Percentiles rank a stretch among this genome's conserved stretches.
These are phyloP conservation scores for Pardosa pseudoannulata DNA, from an alignment of 2,888 invertebrate genomes.

Conservation along the genomic window DNA sequence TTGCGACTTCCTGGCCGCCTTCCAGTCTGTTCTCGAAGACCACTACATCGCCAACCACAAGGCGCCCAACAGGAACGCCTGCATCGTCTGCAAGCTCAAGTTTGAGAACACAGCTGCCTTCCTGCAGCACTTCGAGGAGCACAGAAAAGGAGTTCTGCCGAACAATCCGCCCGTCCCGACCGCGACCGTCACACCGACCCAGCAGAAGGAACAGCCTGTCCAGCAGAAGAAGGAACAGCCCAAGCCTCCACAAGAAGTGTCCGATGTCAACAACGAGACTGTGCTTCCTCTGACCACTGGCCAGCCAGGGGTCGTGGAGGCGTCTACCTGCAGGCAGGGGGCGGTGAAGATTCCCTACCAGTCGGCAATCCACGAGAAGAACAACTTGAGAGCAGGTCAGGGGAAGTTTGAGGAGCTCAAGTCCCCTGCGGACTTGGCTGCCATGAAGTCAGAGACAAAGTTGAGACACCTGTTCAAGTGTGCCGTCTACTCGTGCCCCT, in stretches of 20 bases:
- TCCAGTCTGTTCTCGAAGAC: constrained; percentile 54
- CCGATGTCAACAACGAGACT: too few relatives aligned
- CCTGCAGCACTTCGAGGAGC: constrained; percentile 56
- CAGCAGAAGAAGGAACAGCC: too few relatives aligned
- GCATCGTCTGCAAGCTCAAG: constrained; percentile 53
- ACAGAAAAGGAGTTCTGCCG: constrained; percentile 37
- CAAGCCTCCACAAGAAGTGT: too few relatives aligned
- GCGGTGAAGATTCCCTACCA: constrained; percentile 55
- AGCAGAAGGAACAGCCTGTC: too few relatives aligned
- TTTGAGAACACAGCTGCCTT: constrained; percentile 52
- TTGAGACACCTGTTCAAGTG: constrained; percentile 63
- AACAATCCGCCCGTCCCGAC: not conserved
- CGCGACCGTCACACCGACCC: too few relatives aligned
- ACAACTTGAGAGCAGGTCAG: constrained; percentile 2
- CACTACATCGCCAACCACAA: constrained; percentile 64
- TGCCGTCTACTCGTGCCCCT: constrained; percentile 34
- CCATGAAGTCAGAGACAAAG: constrained; percentile 33
- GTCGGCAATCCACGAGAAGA: constrained; percentile 44
- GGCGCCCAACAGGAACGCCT: constrained; percentile 53
- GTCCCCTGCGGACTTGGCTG: constrained; percentile 33
- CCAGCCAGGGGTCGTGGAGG: too few relatives aligned
- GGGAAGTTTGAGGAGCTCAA: constrained; percentile 56
- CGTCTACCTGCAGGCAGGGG: not conserved
- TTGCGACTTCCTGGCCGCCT: constrained; percentile 57
- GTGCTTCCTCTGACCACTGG: not conserved